Base-by-base conservation (phyloP, 2,888 invertebrate species). In the Trichopoda pennipes region DNA sequence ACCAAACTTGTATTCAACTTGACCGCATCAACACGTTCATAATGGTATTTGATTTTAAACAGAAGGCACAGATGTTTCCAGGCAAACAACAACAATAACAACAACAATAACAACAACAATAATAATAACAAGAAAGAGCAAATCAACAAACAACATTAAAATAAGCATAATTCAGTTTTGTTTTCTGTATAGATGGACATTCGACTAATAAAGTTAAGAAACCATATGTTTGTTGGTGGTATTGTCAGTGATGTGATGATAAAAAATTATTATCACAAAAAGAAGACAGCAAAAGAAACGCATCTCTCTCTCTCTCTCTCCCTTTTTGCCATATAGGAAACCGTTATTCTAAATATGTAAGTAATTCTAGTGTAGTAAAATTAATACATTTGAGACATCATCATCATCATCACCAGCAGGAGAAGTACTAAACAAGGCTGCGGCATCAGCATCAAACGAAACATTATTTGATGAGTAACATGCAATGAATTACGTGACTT, bases 401-500 rank as follows among this genome's bases (percentile, higher is more conserved):
- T 72, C 70, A 75, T 55, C 78, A 47, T 4, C 60, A 56, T 51
- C 76, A 56, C 61, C 42, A 61, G 47, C 55, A 53, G 42, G 7
- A 42, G 14, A 38, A 35, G 35, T 38, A 42, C 58, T 58, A 3
- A 14, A 16, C 4, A 12, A 63, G 17, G 38, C 28, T 14, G 17
- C 35, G 44, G 16, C 53, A 51, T 17, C 56, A 66, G 66, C 63
- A 61, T 73, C 64, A 56, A 80, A 74, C 16, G 74, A 21, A 80
- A 63, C 51, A 80, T 80, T 75, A 61, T 70, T 38, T 66, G 74
- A 72, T 72, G 82, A 82, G 69, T 74, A 80, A 76, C 84, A 79
- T 81, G 75, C 75, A 81, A 81, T 79, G 69, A 79, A 84, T 79
- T 81, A 84, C 84, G 84, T 84, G 84, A 84, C 84, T 81, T 81